Conservation (phyloP, 1,140 invertebrate genomes). For the Arion vulgaris region DNA sequence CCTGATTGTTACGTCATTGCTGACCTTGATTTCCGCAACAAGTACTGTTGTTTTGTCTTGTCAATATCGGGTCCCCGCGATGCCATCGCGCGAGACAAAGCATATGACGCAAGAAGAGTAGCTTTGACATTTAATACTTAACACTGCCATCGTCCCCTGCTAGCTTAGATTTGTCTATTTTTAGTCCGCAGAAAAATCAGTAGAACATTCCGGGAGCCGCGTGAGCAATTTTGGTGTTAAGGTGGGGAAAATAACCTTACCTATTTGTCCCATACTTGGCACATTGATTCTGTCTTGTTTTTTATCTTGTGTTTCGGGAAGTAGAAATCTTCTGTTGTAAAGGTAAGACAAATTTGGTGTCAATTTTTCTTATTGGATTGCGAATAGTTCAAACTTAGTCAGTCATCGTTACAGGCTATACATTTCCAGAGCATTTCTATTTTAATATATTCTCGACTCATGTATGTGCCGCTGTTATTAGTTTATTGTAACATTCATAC, state of each 20-base stretch:
- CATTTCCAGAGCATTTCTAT: no score
- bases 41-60: slow-evolving; percentile 20
- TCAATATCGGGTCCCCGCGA: background rate
- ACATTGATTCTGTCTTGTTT: slow-evolving; percentile 1
- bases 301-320: background rate
- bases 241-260: slow-evolving; percentile 15
- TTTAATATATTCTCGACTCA: no score
- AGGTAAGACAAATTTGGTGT: background rate
- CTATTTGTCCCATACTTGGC: slow-evolving; percentile 8
- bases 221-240: slow-evolving; percentile 13
- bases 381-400: no score
- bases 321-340: background rate
- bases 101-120: slow-evolving; percentile 11
- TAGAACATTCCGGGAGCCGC: slow-evolving; percentile 4
- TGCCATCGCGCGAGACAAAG: slow-evolving; percentile 28
- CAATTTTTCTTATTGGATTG: background rate
- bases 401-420: no score
- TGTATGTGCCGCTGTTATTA: no score
- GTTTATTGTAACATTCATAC: no score
- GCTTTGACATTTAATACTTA: slow-evolving; percentile 22
- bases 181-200: slow-evolving; percentile 13
- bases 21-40: slow-evolving; percentile 16
- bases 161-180: slow-evolving; percentile 5
- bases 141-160: slow-evolving; percentile 4
- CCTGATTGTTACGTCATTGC: background rate